Evolutionary conservation across 2,113 vertebrate genomes (phyloP).

Genomic region (Oryctolagus cuniculus): DNA sequence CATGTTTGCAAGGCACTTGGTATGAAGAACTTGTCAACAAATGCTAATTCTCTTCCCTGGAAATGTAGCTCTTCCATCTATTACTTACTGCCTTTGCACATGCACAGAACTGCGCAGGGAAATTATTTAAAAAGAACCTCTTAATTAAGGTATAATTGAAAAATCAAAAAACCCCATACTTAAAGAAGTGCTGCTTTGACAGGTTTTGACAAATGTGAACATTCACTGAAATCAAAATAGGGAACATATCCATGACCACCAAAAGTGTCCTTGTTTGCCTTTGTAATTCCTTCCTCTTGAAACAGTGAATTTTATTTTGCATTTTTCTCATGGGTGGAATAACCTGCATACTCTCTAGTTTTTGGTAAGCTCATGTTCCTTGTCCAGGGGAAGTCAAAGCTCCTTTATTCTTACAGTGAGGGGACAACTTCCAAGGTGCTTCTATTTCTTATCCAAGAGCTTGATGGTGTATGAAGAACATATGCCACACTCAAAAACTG

Average conservation of each 20-base stretch:
- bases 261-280: background rate
- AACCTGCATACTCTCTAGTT: background rate
- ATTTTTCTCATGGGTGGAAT: background rate
- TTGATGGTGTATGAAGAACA: background rate
- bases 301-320: background rate
- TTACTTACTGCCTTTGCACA: background rate
- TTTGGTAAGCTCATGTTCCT: background rate
- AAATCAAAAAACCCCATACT: background rate
- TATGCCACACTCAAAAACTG: background rate
- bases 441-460: background rate
- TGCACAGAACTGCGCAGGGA: background rate
- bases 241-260: background rate
- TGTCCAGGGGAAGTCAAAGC: background rate
- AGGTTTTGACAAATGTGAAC: background rate
- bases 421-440: background rate
- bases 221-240: background rate
- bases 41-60: background rate
- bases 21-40: background rate
- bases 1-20: background rate
- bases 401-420: background rate
- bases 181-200: background rate
- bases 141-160: background rate
- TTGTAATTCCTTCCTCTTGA: background rate
- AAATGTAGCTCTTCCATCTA: background rate
- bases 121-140: background rate